Conservation (phyloP, 2,113 vertebrate species). For the Xenopus borealis region DNA sequence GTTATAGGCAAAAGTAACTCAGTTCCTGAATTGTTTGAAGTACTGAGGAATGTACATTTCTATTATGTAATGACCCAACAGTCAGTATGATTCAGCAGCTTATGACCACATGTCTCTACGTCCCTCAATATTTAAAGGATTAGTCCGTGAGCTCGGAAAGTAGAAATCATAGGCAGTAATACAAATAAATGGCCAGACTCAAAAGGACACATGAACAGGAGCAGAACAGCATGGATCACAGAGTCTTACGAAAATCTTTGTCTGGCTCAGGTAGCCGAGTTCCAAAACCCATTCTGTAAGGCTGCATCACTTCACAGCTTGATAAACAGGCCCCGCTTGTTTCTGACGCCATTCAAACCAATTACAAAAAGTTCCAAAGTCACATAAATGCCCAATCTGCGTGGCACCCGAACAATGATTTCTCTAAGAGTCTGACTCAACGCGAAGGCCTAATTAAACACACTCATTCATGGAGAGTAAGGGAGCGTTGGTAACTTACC, state of each 20-base stretch:
- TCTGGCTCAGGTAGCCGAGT: not conserved
- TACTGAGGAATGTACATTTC: too few species aligned
- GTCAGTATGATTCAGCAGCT: not conserved
- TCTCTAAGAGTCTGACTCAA: not conserved
- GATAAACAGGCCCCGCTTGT: not conserved
- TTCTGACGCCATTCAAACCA: constrained; percentile 12
- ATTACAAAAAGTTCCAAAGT: constrained; percentile 3
- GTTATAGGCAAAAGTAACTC: too few species aligned
- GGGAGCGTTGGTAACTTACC: not conserved
- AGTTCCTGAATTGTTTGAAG: too few species aligned
- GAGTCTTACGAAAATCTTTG: not conserved
- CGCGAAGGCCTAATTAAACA: not conserved
- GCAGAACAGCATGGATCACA: not conserved
- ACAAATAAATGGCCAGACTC: not conserved
- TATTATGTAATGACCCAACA: too few species aligned
- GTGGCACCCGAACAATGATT: not conserved
- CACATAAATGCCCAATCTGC: not conserved
- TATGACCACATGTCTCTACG: not conserved
- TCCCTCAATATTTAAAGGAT: constrained; percentile 15
- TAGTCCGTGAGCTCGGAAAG: not conserved
- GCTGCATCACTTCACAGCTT: constrained; percentile 11
- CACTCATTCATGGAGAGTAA: not conserved
- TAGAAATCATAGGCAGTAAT: constrained; percentile 7
- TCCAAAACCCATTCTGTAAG: not conserved
- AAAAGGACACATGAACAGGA: not conserved